Base-by-base conservation (phyloP, 2,797 vertebrate species). In the Pelodytes ibericus region DNA sequence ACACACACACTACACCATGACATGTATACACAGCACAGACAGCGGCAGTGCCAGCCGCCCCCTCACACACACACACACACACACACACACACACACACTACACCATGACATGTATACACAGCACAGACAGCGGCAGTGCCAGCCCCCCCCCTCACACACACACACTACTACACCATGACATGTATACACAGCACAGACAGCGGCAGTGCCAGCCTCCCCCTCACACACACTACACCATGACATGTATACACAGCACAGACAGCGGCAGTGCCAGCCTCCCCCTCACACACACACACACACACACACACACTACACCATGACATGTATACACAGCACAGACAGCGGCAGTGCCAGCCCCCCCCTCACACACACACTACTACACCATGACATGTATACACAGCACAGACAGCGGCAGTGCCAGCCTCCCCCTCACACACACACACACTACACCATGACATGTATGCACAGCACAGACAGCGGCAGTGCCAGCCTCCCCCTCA, bases 1-100 rank as follows among this genome's bases (percentile, higher is more conserved):
- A 10, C 41, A 30, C n/a, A n/a, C n/a, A n/a, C n/a, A 27, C 6
- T 51, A 49, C 44, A 68, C 47, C 44, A 29, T 31, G 25, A 33
- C 47, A 47, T 31, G 47, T 68, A 56, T 10, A 56, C 47, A 68
- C 33, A 64, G 24, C 39, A 27, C 62, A 64, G 62, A n/a, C 2
- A 47, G 41, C 41, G 11, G 11, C 31, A 36, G 11, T 36, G 11
- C 31, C 31, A 36, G 41, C 41, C 3, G 8, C 41, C 8, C 41
- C 15, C 41, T 8, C 36, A 13, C 36, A 39, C 7, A 39, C 36
- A 39, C 7, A 7, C 41, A 47, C 41, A 47, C 41, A 13, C 10
- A n/a, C n/a, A 36, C n/a, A n/a, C n/a, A n/a, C n/a, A n/a, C n/a
- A n/a, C n/a, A n/a, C n/a, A n/a, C 15, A 18, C 10, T 18, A 47